phyloP scores from a whole-genome alignment of 2,797 vertebrate genomes.

The Clarias pachynema region DNA sequence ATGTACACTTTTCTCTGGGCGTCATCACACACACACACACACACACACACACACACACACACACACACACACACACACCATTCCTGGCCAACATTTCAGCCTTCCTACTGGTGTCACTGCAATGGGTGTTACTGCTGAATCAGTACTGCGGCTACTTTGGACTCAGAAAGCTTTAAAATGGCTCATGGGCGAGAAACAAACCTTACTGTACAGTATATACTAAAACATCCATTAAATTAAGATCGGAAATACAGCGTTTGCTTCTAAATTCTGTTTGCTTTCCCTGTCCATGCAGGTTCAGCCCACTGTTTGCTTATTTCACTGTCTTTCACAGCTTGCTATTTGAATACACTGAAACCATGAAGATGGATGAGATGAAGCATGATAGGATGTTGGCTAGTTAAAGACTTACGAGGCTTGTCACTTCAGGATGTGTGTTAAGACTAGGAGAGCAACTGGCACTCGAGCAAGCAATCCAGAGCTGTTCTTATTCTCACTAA shows the following conservation, averaged over 20 bases:
- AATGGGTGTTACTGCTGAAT: conserved; percentile 21
- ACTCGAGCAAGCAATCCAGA: conserved; percentile 2
- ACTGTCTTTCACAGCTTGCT: background rate
- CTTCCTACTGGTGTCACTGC: conserved; percentile 1
- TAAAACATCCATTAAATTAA: background rate
- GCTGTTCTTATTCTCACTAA: conserved; percentile 17
- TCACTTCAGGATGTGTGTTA: conserved; percentile 1
- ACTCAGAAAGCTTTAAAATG: background rate
- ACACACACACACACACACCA: conserved; percentile 9
- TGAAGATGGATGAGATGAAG: conserved; percentile 15
- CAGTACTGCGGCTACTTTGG: conserved; percentile 39
- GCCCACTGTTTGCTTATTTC: background rate
- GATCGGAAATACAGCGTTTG: background rate
- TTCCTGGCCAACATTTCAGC: conserved; percentile 4
- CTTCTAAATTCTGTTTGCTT: background rate
- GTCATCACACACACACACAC: conserved; percentile 29
- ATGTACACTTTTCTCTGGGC: conserved; percentile 30
- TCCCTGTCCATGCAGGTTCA: background rate
- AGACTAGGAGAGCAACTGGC: conserved; percentile 15
- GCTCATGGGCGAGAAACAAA: background rate
- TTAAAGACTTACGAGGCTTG: conserved; percentile 33
- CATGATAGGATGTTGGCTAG: conserved; percentile 40
- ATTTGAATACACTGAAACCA: background rate
- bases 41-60: conserved; percentile 13
- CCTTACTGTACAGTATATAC: background rate